Conservation (phyloP, 1,140 invertebrate genomes). For the Saccostrea echinata region DNA sequence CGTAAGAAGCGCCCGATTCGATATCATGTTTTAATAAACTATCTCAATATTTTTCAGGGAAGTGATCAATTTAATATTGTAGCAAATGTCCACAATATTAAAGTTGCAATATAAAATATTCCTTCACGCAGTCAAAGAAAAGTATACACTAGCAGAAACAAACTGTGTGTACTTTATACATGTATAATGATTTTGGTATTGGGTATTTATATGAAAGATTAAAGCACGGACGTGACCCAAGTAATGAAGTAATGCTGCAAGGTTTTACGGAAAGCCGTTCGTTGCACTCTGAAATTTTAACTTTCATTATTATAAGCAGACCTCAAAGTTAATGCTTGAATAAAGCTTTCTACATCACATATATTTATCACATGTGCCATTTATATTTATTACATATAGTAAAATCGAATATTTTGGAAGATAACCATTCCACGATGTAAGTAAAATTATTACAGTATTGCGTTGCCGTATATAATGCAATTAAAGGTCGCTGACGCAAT, state of each 20-base stretch:
- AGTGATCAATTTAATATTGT: not conserved
- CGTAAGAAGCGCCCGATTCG: not conserved
- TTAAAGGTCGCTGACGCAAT: constrained; percentile 12
- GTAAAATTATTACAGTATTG: not conserved
- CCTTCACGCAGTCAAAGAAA: not conserved
- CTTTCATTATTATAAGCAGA: not conserved
- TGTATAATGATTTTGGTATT: not conserved
- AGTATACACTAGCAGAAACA: not conserved
- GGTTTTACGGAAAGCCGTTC: not conserved
- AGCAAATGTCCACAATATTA: too few species aligned
- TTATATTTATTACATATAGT: too few species aligned
- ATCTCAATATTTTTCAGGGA: not conserved
- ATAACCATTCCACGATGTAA: not conserved
- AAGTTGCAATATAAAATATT: not conserved
- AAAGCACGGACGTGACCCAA: not conserved
- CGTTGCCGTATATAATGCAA: not conserved
- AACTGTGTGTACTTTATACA: not conserved
- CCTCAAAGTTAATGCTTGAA: too few species aligned
- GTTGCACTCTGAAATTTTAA: not conserved
- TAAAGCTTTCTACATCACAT: too few species aligned
- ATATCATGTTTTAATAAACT: not conserved
- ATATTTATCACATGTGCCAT: too few species aligned
- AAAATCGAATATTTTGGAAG: not conserved
- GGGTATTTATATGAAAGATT: not conserved
- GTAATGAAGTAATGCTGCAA: not conserved